Conservation (phyloP, 2,888 invertebrate genomes). For the Netelia melanura region DNA sequence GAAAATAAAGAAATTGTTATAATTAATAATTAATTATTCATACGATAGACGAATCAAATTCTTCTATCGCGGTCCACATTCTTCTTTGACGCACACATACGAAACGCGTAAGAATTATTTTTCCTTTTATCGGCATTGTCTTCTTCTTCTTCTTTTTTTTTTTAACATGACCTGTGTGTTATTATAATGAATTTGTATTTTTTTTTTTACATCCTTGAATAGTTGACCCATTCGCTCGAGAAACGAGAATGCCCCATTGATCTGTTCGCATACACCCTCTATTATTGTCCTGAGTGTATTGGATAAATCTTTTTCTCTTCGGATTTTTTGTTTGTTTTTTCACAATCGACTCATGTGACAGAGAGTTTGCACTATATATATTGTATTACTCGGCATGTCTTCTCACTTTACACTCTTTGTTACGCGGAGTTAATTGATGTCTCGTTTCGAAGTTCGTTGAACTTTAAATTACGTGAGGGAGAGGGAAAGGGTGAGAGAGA, state of each 20-base stretch:
- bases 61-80: background rate
- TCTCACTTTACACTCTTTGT: constrained; percentile 40
- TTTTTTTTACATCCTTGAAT: background rate
- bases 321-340: background rate
- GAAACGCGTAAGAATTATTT: constrained; percentile 45
- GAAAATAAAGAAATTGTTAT: background rate
- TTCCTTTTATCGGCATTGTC: constrained; percentile 36
- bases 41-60: background rate
- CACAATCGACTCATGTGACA: background rate
- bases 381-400: constrained; percentile 48
- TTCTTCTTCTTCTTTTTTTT: background rate
- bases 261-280: background rate
- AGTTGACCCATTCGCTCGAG: background rate
- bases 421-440: constrained; percentile 39
- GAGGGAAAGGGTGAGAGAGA: constrained; percentile 18
- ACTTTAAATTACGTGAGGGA: constrained; percentile 47
- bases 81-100: constrained; percentile 30
- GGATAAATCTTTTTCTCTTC: constrained; percentile 20
- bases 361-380: constrained; percentile 40
- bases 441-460: constrained; percentile 61
- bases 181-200: background rate
- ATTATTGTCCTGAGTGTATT: background rate
- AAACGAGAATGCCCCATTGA: background rate
- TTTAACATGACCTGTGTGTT: background rate
- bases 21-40: background rate